Percentiles rank a stretch among this genome's conserved stretches.
phyloP scores from a whole-genome alignment of 2,888 invertebrate genomes.

The Gortyna flavago region DNA sequence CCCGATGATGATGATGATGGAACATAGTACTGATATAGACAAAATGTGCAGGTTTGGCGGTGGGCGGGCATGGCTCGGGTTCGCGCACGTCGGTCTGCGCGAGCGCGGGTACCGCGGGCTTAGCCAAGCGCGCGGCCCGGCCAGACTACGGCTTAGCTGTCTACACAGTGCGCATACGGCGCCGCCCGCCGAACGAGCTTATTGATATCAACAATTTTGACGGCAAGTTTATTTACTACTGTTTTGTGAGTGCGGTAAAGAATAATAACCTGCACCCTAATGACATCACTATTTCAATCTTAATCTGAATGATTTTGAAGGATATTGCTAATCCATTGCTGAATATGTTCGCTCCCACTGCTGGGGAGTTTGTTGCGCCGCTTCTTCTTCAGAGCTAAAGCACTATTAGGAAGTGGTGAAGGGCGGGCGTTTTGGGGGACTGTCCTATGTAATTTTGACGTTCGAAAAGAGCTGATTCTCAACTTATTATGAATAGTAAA shows the following conservation, averaged over 20 bases:
- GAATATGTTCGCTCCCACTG: background rate
- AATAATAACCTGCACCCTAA: background rate
- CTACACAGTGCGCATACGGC: constrained; percentile 75
- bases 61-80: background rate
- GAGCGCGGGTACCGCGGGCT: constrained; percentile 29
- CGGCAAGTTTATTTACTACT: constrained; percentile 64
- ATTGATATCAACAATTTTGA: constrained; percentile 76
- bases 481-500: background rate
- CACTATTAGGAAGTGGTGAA: background rate
- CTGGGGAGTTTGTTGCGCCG: background rate
- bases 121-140: constrained; percentile 8
- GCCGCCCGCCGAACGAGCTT: constrained; percentile 74
- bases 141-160: constrained; percentile 74
- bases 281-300: background rate
- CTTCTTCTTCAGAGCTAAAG: background rate
- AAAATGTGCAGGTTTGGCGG: background rate
- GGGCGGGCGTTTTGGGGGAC: background rate
- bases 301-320: background rate
- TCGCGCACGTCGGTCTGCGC: background rate
- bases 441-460: background rate
- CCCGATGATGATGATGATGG: background rate
- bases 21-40: background rate
- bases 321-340: background rate
- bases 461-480: background rate
- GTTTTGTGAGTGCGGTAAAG: background rate